Evolutionary conservation across 2,797 vertebrate species (phyloP).

Genomic region (Galago senegalensis): DNA sequence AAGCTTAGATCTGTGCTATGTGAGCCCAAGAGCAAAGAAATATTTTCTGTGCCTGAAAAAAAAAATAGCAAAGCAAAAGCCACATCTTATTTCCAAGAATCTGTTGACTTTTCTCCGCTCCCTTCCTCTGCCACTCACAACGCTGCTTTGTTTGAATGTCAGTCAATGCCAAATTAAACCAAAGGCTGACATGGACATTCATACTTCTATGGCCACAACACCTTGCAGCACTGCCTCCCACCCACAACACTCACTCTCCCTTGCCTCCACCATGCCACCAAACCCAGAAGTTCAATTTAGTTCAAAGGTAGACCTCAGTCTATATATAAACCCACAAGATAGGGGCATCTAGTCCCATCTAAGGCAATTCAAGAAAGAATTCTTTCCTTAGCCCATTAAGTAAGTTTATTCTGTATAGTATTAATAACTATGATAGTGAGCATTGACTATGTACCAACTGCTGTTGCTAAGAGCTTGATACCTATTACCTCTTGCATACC

Average conservation of each 20-base stretch:
- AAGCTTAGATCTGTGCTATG: conserved; percentile 64
- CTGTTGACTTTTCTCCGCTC: conserved; percentile 78
- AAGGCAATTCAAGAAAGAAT: conserved; percentile 30
- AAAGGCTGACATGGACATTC: conserved; percentile 67
- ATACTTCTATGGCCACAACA: conserved; percentile 66
- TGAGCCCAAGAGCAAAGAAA: conserved; percentile 69
- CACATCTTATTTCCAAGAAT: conserved; percentile 80
- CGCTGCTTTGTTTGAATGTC: conserved; percentile 70
- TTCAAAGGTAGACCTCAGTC: conserved; percentile 47
- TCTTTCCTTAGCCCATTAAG: conserved; percentile 20
- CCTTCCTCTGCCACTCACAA: conserved; percentile 79
- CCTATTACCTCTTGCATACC: not conserved
- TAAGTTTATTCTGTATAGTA: conserved; percentile 54
- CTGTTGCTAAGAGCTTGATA: conserved; percentile 17
- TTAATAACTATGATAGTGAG: conserved; percentile 7
- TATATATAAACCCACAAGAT: conserved; percentile 43
- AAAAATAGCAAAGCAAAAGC: conserved; percentile 73
- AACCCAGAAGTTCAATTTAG: conserved; percentile 49
- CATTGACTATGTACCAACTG: not conserved
- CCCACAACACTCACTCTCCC: not conserved
- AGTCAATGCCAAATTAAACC: conserved; percentile 78
- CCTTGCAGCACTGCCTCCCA: conserved; percentile 29
- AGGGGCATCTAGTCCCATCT: conserved; percentile 25
- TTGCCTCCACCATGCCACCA: not conserved
- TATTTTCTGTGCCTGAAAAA: conserved; percentile 69